Evolutionary conservation across 2,888 invertebrate species (phyloP).

Genomic region (Pachydiplax longipennis): DNA sequence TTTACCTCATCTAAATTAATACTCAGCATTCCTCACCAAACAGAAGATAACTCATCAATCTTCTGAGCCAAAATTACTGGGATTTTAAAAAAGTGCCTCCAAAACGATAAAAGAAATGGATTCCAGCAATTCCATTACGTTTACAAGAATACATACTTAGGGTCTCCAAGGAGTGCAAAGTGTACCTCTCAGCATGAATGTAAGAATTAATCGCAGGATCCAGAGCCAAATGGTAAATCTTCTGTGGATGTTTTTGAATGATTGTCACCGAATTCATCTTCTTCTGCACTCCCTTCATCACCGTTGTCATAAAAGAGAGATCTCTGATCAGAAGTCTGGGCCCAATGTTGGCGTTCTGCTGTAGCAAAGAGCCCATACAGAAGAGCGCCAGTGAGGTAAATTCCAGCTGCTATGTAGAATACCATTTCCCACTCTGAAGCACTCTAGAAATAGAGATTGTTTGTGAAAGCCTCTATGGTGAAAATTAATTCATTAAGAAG

Average conservation of each 20-base stretch:
- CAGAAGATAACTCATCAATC: no score
- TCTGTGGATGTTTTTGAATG: slow-evolving; percentile 50
- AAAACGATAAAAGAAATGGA: no score
- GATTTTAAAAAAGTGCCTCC: no score
- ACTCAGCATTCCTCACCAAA: no score
- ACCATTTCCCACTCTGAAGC: slow-evolving; percentile 62
- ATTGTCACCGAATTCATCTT: slow-evolving; percentile 45
- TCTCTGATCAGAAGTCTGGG: slow-evolving; percentile 46
- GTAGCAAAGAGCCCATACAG: slow-evolving; percentile 61
- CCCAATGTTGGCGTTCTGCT: slow-evolving; percentile 62
- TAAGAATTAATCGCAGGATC: slow-evolving; percentile 47
- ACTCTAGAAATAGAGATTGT: slow-evolving; percentile 54
- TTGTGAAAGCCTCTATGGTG: no score
- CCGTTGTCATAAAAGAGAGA: slow-evolving; percentile 11
- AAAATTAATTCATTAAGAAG: no score
- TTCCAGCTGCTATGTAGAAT: slow-evolving; percentile 61
- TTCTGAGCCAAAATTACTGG: no score
- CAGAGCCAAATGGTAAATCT: slow-evolving; percentile 51
- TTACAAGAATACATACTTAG: no score
- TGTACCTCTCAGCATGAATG: background rate
- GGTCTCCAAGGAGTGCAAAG: no score
- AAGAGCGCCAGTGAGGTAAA: slow-evolving; percentile 61
- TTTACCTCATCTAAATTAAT: no score
- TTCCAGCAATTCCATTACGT: no score
- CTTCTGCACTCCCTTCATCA: slow-evolving; percentile 48